Percentiles rank a stretch among this genome's conserved stretches.
Evolutionary conservation across 1,140 invertebrate species (phyloP).

Genomic region (Cotesia chilonis): DNA sequence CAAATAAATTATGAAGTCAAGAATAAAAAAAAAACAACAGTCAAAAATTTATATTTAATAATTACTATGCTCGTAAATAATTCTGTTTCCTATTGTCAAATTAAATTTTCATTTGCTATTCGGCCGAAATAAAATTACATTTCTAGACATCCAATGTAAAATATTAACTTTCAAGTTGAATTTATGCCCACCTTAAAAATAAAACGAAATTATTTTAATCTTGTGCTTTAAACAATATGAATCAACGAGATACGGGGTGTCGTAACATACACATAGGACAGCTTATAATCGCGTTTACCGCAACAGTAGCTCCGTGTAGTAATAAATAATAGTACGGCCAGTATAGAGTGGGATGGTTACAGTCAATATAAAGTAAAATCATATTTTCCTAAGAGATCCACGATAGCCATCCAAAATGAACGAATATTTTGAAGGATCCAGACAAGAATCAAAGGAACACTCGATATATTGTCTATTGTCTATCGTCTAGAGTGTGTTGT

Average conservation of each 20-base stretch:
- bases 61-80: too few relatives aligned
- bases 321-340: too few relatives aligned
- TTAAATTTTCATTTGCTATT: too few relatives aligned
- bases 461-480: neutral
- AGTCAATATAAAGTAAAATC: too few relatives aligned
- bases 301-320: neutral
- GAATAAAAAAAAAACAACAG: too few relatives aligned
- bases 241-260: constrained; percentile 33
- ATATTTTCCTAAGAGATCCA: too few relatives aligned
- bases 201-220: constrained; percentile 43
- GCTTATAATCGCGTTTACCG: neutral
- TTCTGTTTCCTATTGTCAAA: too few relatives aligned
- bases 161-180: constrained; percentile 5
- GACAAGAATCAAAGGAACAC: neutral
- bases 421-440: neutral
- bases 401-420: too few relatives aligned
- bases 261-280: constrained; percentile 14
- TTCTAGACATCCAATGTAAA: neutral
- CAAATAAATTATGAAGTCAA: too few relatives aligned
- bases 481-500: neutral
- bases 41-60: too few relatives aligned
- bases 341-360: too few relatives aligned
- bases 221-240: constrained; percentile 37
- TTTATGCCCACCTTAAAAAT: constrained; percentile 40
- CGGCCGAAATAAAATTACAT: too few relatives aligned